These are phyloP conservation scores for Papilio machaon DNA, from an alignment of 1,140 invertebrate genomes.

Conservation along the genomic window DNA sequence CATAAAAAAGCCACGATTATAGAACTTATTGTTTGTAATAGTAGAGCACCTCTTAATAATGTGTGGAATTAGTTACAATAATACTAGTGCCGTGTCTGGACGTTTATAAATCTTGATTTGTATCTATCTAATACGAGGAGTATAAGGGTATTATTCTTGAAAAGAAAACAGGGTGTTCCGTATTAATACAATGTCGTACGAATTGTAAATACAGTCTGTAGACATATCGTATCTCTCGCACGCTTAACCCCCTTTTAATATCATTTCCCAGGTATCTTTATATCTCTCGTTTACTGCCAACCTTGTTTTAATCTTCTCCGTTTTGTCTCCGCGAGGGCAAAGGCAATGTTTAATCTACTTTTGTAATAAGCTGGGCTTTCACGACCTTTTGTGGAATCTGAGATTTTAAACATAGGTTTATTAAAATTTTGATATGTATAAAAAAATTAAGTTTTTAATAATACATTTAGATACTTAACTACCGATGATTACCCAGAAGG, in stretches of 20 bases:
- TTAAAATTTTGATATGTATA: not conserved
- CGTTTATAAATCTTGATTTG: not conserved
- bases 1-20: not conserved
- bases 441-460: no score
- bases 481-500: no score
- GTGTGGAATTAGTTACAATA: not conserved
- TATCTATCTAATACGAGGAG: not conserved
- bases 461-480: no score
- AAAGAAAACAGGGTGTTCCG: not conserved
- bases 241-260: constrained; percentile 63
- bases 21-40: not conserved
- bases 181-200: constrained; percentile 2
- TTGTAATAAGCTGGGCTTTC: constrained; percentile 7
- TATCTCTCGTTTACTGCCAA: constrained; percentile 61
- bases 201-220: constrained; percentile 38
- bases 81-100: not conserved
- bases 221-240: constrained; percentile 24
- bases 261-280: constrained; percentile 74
- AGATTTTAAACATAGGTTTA: not conserved
- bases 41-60: not conserved
- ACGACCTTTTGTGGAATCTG: not conserved
- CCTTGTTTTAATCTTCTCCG: constrained; percentile 56
- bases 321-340: constrained; percentile 11
- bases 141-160: not conserved
- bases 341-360: constrained; percentile 20